Conservation (phyloP, 2,797 vertebrate genomes). For the Hippoglossus hippoglossus region DNA sequence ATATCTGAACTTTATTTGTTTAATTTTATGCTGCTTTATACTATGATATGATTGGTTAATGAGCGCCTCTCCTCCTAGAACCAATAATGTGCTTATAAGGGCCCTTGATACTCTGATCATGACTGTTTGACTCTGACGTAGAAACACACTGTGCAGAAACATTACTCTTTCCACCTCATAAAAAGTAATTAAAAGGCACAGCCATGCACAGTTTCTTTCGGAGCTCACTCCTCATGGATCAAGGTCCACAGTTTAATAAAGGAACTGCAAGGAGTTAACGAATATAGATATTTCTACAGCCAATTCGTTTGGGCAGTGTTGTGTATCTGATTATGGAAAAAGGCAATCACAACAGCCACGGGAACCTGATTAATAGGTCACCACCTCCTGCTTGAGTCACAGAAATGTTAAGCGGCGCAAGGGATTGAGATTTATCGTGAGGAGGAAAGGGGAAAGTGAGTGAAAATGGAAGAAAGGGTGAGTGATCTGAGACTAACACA, state of each 20-base stretch:
- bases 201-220: slow-evolving; percentile 40
- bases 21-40: not conserved
- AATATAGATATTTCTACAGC: slow-evolving; percentile 56
- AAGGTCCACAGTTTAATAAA: slow-evolving; percentile 26
- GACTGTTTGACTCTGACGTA: slow-evolving; percentile 42
- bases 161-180: slow-evolving; percentile 54
- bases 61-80: not conserved
- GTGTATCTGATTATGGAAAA: slow-evolving; percentile 74
- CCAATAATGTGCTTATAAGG: slow-evolving; percentile 19
- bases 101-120: slow-evolving; percentile 14
- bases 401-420: slow-evolving; percentile 67
- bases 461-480: slow-evolving; percentile 30
- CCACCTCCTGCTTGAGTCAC: slow-evolving; percentile 65
- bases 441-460: slow-evolving; percentile 26
- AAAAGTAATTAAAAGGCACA: slow-evolving; percentile 64
- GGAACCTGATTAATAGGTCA: slow-evolving; percentile 73
- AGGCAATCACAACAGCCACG: slow-evolving; percentile 72
- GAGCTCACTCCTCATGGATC: slow-evolving; percentile 16
- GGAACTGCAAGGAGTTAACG: slow-evolving; percentile 44
- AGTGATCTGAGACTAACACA: slow-evolving; percentile 32
- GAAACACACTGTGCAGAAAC: slow-evolving; percentile 47
- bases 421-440: slow-evolving; percentile 56
- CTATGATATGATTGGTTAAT: not conserved
- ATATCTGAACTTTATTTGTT: slow-evolving; percentile 7
- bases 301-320: slow-evolving; percentile 60